Evolutionary conservation across 2,888 invertebrate genomes (phyloP).

Genomic region (Lasius platythorax): DNA sequence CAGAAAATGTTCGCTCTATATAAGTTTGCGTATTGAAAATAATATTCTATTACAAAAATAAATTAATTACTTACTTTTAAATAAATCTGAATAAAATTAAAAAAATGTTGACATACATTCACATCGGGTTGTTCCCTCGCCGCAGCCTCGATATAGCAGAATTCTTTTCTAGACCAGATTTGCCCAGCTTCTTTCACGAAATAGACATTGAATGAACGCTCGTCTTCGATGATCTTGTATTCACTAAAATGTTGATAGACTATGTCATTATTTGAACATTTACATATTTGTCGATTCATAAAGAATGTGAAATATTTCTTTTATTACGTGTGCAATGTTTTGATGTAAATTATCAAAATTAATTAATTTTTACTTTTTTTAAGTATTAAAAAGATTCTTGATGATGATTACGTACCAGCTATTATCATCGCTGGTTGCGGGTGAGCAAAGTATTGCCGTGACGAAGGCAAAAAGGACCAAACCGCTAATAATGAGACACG

Average conservation of each 20-base stretch:
- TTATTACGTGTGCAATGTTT: neutral
- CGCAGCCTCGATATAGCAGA: constrained; percentile 79
- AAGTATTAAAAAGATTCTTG: neutral
- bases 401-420: constrained; percentile 64
- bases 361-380: neutral
- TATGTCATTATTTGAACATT: neutral
- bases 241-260: neutral
- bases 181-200: constrained; percentile 79
- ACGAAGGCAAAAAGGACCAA: constrained; percentile 72
- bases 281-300: neutral
- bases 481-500: constrained; percentile 71
- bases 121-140: constrained; percentile 76
- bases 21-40: neutral
- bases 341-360: neutral
- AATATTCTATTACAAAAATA: neutral
- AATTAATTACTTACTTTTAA: neutral
- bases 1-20: neutral
- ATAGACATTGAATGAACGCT: constrained; percentile 72
- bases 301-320: neutral
- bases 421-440: constrained; percentile 61
- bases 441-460: constrained; percentile 68
- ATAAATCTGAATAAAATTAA: constrained; percentile 26
- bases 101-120: constrained; percentile 70
- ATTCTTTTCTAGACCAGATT: constrained; percentile 77
- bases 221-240: neutral